Base-by-base conservation (phyloP, 2,797 vertebrate genomes). In the Arnoldichthys spilopterus region DNA sequence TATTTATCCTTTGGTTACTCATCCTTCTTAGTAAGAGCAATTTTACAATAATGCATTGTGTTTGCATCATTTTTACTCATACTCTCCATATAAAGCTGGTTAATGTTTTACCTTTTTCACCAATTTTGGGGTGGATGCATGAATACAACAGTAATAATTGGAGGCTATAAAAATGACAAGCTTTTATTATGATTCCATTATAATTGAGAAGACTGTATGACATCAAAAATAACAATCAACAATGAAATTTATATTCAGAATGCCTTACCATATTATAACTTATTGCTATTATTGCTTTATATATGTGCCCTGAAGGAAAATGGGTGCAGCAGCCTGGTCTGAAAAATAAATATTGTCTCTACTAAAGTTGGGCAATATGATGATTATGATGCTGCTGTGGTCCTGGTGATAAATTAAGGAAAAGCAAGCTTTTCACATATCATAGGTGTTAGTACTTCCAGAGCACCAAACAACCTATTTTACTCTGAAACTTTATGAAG, bases 1-100 rank as follows among this genome's bases (percentile, higher is more conserved):
- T 72, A 67, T 77, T 69, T 85, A 64, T 64, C 28, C 69, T 81
- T 81, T 76, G 58, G 70, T 74, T 72, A 51, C 51, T 77, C 51
- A 77, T 63, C 67, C 30, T 49, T 69, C 49, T 34, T 54, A 22
- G 66, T 71, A 66, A 66, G 32, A 67, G 53, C 12, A 20, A 45
- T 73, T 73, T 76, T 56, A 76, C n/a, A 30, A 24, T 24, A 37
- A 68, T 83, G 24, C 58, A 15, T 43, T 75, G 34, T 54, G 40
- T 54, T 58, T 53, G 56, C 68, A 40, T 28, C 43, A 40, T 69
- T 59, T n/a, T 49, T 43, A 3, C 13, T 24, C 68, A 34, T 63
- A 40, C 16, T 22, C 18, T 72, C n/a, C 56, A 30, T 47, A 34
- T 5, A 34, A 63, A 24, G 26, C 70, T 58, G 61, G 45, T 64